Evolutionary conservation across 2,888 invertebrate genomes (phyloP).

Genomic region (Patella depressa): DNA sequence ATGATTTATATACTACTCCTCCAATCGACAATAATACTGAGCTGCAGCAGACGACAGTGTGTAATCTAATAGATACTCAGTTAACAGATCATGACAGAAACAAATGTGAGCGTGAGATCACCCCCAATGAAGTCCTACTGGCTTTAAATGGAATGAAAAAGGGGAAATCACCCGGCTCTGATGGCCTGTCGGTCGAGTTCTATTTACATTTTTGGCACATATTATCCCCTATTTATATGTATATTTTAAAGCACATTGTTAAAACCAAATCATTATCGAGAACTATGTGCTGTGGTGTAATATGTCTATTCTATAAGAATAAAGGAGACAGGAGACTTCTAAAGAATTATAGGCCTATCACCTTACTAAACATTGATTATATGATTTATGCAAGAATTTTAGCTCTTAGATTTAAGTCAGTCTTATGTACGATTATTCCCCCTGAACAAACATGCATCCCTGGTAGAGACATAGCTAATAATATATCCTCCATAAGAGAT

Average conservation of each 20-base stretch:
- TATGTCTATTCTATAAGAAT: not conserved
- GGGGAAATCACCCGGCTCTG: not conserved
- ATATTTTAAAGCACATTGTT: not conserved
- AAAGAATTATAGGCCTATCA: not conserved
- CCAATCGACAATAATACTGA: not conserved
- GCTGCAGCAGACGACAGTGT: not conserved
- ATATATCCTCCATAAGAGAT: not conserved
- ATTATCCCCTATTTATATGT: not conserved
- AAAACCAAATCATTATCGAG: not conserved
- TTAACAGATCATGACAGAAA: not conserved
- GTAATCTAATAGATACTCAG: not conserved
- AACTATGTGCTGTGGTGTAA: not conserved
- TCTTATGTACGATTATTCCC: not conserved
- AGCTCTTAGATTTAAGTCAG: not conserved
- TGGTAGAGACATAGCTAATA: not conserved
- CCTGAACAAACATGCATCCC: not conserved
- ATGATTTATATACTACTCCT: not conserved
- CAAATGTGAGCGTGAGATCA: not conserved
- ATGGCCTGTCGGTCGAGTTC: not conserved
- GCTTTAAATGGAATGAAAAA: not conserved
- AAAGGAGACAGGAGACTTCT: not conserved
- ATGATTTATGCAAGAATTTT: constrained; percentile 1
- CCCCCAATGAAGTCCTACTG: not conserved
- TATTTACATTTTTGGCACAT: not conserved
- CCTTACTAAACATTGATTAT: not conserved